These are phyloP conservation scores for Peromyscus attwateri DNA, from an alignment of 2,797 vertebrate genomes.

Conservation along the genomic window DNA sequence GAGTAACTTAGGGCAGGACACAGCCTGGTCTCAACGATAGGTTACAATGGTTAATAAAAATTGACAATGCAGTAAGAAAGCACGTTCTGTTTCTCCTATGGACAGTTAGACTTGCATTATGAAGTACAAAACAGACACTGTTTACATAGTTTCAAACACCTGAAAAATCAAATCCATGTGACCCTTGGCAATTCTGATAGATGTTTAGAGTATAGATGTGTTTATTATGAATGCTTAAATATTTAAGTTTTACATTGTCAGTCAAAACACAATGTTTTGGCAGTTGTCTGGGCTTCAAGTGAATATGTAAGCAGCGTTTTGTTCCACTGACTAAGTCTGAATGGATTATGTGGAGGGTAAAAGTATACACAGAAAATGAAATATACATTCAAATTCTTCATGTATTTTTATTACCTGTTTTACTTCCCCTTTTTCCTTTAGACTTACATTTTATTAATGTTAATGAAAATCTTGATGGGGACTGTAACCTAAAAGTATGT, in stretches of 20 bases:
- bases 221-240: constrained; percentile 52
- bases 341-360: background rate
- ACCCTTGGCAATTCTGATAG: constrained; percentile 16
- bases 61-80: background rate
- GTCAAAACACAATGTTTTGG: background rate
- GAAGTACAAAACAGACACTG: constrained; percentile 25
- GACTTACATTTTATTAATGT: constrained; percentile 34
- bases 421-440: background rate
- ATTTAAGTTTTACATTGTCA: constrained; percentile 34
- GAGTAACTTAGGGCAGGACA: background rate
- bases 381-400: constrained; percentile 30
- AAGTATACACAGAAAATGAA: constrained; percentile 24
- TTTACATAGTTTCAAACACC: constrained; percentile 54
- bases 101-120: background rate
- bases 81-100: constrained; percentile 1
- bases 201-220: constrained; percentile 27
- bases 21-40: background rate
- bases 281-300: background rate
- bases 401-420: constrained; percentile 34
- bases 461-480: constrained; percentile 15
- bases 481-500: constrained; percentile 36
- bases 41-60: background rate
- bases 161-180: constrained; percentile 14
- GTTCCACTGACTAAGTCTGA: background rate
- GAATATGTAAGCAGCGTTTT: background rate